phyloP scores from a whole-genome alignment of 2,888 invertebrate species.

The Dryocosmus kuriphilus region DNA sequence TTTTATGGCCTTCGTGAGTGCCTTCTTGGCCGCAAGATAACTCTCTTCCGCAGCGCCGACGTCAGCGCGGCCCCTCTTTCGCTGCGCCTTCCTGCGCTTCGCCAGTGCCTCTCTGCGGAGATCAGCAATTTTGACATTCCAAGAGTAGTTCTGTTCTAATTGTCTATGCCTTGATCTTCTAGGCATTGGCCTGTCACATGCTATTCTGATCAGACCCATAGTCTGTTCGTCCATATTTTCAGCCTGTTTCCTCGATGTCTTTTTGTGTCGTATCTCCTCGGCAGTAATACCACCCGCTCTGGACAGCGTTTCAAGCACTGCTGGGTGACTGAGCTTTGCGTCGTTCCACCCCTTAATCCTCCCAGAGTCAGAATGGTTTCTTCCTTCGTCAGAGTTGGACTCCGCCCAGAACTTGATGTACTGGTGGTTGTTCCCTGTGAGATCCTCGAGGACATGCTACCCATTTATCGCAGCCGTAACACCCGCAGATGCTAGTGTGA shows the following conservation, averaged over 20 bases:
- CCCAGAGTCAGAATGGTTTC: background rate
- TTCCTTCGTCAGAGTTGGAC: background rate
- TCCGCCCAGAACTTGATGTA: background rate
- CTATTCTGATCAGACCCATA: background rate
- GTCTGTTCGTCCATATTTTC: background rate
- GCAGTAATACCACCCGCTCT: too few species aligned
- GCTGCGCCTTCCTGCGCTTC: background rate
- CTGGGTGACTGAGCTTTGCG: background rate
- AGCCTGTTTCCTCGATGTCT: too few species aligned
- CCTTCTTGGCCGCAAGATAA: conserved; percentile 26
- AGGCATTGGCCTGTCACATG: conserved; percentile 2
- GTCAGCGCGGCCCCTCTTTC: background rate
- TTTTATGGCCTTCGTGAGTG: background rate
- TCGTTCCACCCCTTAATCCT: background rate
- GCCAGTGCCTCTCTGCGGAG: too few species aligned
- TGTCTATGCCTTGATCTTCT: background rate
- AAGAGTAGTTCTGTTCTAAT: background rate
- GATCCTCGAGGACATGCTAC: background rate
- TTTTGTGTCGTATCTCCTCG: too few species aligned
- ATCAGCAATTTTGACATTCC: background rate
- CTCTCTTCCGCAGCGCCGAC: background rate
- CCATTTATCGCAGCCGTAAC: too few species aligned
- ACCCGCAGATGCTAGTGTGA: too few species aligned
- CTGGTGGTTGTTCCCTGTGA: background rate
- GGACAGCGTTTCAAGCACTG: too few species aligned